Evolutionary conservation across 2,113 vertebrate genomes (phyloP), one percentile per base, ranked within the genome.

Genomic region (Gallinago paraguaiae): DNA sequence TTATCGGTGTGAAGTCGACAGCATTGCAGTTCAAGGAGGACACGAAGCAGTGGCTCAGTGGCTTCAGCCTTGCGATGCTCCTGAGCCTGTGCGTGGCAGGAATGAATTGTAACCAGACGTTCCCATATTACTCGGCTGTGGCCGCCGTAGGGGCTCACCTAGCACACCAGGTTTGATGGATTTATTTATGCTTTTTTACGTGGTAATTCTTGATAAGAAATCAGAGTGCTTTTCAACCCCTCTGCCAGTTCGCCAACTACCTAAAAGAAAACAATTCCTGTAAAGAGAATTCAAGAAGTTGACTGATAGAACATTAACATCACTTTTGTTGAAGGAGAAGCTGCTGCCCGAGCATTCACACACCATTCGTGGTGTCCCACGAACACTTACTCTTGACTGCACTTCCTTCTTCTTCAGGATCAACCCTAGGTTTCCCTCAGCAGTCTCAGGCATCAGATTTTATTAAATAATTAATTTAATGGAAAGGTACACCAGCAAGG

Each of bases 1-100:
- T 98, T 60, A 96, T 99, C 0, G 99, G 99, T 19, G 98, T 99
- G 31, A 99, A 98, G 96, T 99, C 99, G 8, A 99, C 99, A 4
- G 99, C 99, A 0, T 93, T 99, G 43, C 98, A 94, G 30, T 99
- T 99, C 93, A 89, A 88, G 81, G 98, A 99, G 59, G 97, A 98
- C 76, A 99, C 99, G 3, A 99, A 99, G 92, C 96, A 79, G 6
- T 99, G 99, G 99, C 98, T 99, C 20, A 95, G 98, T n/a, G 98
- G 98, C 92, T 99, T 99, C 94, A 90, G 97, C 6, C 88, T 96
- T 35, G 98, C 98, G 4, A 99, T 99, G 99, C 95, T 99, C 91
- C 96, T 98, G 8, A 98, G 98, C 1, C 94, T 99, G 89, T 96
- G 98, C 3, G 2, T 98, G 71, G 97, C 98, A 10, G 99, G 99